Conservation (phyloP, 2,797 vertebrate species). For the Vipera latastei region DNA sequence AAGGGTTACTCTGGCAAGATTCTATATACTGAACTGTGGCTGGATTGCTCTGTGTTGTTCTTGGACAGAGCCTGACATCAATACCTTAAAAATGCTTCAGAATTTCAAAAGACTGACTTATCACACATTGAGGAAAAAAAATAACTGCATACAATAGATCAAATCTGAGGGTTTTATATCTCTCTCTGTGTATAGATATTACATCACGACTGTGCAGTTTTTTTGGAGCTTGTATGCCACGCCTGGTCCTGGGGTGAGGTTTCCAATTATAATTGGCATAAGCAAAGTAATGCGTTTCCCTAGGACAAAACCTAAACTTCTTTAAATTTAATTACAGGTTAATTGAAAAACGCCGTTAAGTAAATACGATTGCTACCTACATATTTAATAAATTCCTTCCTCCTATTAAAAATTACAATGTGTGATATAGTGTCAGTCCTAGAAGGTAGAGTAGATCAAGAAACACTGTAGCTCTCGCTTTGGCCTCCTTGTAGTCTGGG, state of each 20-base stretch:
- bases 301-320: neutral
- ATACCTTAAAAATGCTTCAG: neutral
- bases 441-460: neutral
- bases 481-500: neutral
- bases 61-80: neutral
- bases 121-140: no score
- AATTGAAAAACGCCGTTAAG: neutral
- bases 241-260: neutral
- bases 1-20: neutral
- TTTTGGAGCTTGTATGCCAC: neutral
- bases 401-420: neutral
- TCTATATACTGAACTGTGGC: neutral
- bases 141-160: neutral
- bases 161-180: neutral
- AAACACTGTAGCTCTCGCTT: neutral
- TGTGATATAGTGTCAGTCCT: neutral
- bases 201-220: neutral
- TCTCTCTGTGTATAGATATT: neutral
- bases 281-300: neutral
- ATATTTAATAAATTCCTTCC: neutral
- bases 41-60: neutral
- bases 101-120: neutral
- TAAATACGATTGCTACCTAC: neutral
- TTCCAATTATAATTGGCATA: neutral
- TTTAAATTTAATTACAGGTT: neutral